Percentiles rank a stretch among this genome's conserved stretches.
Conservation (phyloP, 2,888 invertebrate species). For the Leptinotarsa peninsularis region DNA sequence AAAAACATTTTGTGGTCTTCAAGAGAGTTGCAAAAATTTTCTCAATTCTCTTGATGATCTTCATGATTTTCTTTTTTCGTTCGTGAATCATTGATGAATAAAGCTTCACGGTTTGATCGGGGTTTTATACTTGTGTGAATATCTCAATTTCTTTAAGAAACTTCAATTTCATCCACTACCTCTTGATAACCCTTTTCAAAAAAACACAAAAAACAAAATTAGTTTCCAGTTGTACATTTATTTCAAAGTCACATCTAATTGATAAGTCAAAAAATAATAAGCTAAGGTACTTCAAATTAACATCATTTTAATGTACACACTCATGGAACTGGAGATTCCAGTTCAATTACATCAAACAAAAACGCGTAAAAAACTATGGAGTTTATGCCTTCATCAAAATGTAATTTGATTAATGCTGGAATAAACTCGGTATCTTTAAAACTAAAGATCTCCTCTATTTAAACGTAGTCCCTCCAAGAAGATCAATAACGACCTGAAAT, state of each 20-base stretch:
- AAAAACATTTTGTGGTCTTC: constrained; percentile 59
- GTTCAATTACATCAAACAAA: constrained; percentile 25
- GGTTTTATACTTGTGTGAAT: constrained; percentile 43
- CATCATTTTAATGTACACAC: constrained; percentile 25
- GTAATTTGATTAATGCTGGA: constrained; percentile 27
- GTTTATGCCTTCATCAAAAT: constrained; percentile 38
- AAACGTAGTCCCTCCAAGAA: constrained; percentile 52
- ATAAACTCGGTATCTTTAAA: constrained; percentile 44
- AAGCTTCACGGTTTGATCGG: constrained; percentile 44
- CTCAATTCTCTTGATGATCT: constrained; percentile 60
- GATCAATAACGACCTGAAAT: constrained; percentile 62
- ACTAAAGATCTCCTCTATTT: constrained; percentile 47
- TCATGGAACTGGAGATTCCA: constrained; percentile 18
- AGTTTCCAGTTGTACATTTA: constrained; percentile 52
- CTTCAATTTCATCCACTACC: constrained; percentile 80
- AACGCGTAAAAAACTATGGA: constrained; percentile 44
- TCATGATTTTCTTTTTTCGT: constrained; percentile 48
- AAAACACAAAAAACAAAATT: constrained; percentile 77
- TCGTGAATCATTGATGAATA: constrained; percentile 42
- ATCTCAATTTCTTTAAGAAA: constrained; percentile 54
- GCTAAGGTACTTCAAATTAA: constrained; percentile 34
- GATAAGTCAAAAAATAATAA: constrained; percentile 22
- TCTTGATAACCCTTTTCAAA: constrained; percentile 86
- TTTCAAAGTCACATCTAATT: constrained; percentile 49
- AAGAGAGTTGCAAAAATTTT: constrained; percentile 60